Conservation (phyloP, 2,113 vertebrate species). For the Bambusicola thoracicus region DNA sequence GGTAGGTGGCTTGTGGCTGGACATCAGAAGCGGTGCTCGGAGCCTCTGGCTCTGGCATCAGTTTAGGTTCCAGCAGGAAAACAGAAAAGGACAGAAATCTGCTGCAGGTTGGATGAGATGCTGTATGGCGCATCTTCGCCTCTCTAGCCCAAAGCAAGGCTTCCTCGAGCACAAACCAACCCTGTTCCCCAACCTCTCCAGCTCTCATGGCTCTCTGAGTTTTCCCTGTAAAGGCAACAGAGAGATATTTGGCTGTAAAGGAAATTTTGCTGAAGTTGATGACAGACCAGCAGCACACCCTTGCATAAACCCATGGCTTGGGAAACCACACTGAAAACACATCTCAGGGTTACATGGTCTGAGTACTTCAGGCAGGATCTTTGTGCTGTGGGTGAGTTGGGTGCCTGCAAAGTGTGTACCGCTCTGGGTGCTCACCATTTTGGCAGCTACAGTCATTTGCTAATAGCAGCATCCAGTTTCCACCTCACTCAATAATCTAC, state of each 20-base stretch:
- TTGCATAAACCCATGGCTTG: not conserved
- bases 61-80: not conserved
- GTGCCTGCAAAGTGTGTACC: not conserved
- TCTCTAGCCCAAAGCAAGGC: not conserved
- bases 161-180: not conserved
- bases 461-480: not conserved
- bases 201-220: not conserved
- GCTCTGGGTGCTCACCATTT: fast-evolving
- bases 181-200: not conserved
- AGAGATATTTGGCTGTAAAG: not conserved
- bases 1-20: not conserved
- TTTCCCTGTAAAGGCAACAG: not conserved
- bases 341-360: not conserved
- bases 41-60: not conserved
- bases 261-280: not conserved
- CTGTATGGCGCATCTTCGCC: not conserved
- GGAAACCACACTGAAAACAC: not conserved
- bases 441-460: not conserved
- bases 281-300: not conserved
- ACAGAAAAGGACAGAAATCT: not conserved
- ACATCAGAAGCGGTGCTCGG: not conserved
- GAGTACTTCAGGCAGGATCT: not conserved
- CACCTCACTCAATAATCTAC: not conserved
- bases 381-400: fast-evolving
- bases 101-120: not conserved